Evolutionary conservation across 1,140 invertebrate species (phyloP).

Genomic region (Ectropis grisescens): DNA sequence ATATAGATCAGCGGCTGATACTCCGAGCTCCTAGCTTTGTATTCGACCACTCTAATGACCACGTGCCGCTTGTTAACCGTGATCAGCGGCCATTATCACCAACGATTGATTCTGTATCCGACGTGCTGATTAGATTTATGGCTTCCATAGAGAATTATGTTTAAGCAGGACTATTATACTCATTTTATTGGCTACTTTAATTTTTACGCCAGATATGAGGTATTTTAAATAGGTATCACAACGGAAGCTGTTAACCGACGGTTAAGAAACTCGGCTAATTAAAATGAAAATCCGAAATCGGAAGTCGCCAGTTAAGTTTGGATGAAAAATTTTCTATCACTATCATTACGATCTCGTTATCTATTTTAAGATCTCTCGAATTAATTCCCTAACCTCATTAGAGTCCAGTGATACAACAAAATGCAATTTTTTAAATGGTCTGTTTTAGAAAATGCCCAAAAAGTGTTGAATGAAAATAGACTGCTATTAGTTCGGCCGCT

Average conservation of each 20-base stretch:
- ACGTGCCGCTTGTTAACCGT: slow-evolving; percentile 60
- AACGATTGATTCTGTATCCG: slow-evolving; percentile 42
- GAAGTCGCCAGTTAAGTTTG: slow-evolving; percentile 40
- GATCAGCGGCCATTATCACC: slow-evolving; percentile 45
- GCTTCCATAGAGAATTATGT: slow-evolving; percentile 52
- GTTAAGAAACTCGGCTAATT: too few species aligned
- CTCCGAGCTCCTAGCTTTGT: slow-evolving; percentile 29
- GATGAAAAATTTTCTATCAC: slow-evolving; percentile 23
- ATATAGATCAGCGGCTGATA: slow-evolving; percentile 48
- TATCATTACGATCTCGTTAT: slow-evolving; percentile 48
- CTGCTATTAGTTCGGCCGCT: slow-evolving; percentile 40
- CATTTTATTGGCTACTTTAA: too few species aligned
- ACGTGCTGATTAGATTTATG: slow-evolving; percentile 48
- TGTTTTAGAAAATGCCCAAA: slow-evolving; percentile 31
- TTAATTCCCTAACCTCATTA: slow-evolving; percentile 63
- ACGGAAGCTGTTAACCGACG: too few species aligned
- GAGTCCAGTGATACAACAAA: slow-evolving; percentile 25
- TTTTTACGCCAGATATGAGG: too few species aligned
- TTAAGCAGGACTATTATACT: too few species aligned
- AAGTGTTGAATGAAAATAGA: slow-evolving; percentile 42
- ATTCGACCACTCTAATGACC: slow-evolving; percentile 60
- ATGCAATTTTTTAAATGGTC: slow-evolving; percentile 38
- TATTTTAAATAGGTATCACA: too few species aligned
- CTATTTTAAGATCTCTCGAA: slow-evolving; percentile 39
- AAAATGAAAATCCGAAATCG: slow-evolving; percentile 23